These are phyloP conservation scores for Amia ocellicauda DNA, from an alignment of 2,113 vertebrate genomes.

Conservation along the genomic window DNA sequence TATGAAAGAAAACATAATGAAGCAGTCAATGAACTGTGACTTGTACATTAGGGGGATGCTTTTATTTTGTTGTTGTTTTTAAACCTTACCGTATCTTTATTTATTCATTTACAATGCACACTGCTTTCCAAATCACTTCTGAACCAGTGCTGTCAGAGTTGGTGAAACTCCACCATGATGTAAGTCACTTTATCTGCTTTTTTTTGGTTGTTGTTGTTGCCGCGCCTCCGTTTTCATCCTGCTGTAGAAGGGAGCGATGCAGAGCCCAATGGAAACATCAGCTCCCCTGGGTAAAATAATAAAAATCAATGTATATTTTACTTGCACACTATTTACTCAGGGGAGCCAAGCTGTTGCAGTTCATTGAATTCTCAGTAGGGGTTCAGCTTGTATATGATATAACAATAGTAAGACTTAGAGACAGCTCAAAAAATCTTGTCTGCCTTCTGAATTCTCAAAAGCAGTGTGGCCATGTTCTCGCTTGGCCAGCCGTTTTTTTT, in stretches of 20 bases:
- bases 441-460: too few species aligned
- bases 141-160: too few species aligned
- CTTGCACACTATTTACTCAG: slow-evolving; percentile 42
- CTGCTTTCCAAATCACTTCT: too few species aligned
- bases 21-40: slow-evolving; percentile 25
- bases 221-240: too few species aligned
- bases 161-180: too few species aligned
- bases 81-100: background rate
- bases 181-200: too few species aligned
- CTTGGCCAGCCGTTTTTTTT: too few species aligned
- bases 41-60: slow-evolving; percentile 20
- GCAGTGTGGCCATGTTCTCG: too few species aligned
- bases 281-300: slow-evolving; percentile 69
- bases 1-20: slow-evolving; percentile 44
- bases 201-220: too few species aligned
- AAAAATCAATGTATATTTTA: slow-evolving; percentile 58
- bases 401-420: too few species aligned
- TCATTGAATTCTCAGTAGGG: slow-evolving; percentile 34
- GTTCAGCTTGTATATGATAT: slow-evolving; percentile 26
- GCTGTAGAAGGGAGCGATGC: background rate
- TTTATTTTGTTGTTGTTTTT: too few species aligned
- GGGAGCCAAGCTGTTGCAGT: slow-evolving; percentile 36
- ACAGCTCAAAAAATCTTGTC: too few species aligned
- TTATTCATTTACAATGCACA: background rate
- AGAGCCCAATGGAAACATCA: slow-evolving; percentile 32